Evolutionary conservation across 2,113 vertebrate genomes (phyloP), one percentile per base, ranked within the genome.

Genomic region (Camelus bactrianus): DNA sequence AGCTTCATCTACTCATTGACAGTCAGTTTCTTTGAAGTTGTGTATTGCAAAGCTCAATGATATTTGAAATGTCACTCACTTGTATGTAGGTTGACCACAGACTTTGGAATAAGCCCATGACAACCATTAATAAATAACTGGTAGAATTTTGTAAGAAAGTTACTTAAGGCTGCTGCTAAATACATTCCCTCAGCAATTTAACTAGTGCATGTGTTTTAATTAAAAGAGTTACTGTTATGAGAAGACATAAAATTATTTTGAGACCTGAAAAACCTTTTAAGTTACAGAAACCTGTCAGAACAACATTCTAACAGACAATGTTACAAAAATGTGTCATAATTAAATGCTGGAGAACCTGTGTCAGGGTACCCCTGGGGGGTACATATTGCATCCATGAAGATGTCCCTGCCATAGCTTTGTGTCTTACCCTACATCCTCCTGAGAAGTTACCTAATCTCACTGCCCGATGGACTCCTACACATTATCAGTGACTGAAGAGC

Each of bases 401-500:
- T 11, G 11, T 52, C 15, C 46, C 26, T 79, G 12, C 11, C 10
- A n/a, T 79, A 2, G 2, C 12, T 52, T 79, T 14, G 26, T 8
- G 11, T 5, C 46, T 2, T 22, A 54, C 2, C 3, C 13, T 54
- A 35, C 7, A 16, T n/a, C 6, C 1, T 20, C 11, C 2, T 52
- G 54, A 70, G 3, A 13, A 56, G 16, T 9, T 94, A 30, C 6
- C 17, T 22, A 48, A 17, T n/a, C 26, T 13, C 19, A n/a, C 2
- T 70, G 72, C 14, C 14, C 32, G 46, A 46, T 54, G 26, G 22
- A 11, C 5, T 52, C 8, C 52, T n/a, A 13, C 52, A 11, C 17
- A 46, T 93, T 2, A 13, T 38, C 3, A 56, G 3, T 11, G 46
- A 42, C 12, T 30, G 30, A 20, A 17, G 3, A 75, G 12, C n/a